phyloP scores from a whole-genome alignment of 2,888 invertebrate species.

The Barypeithes pellucidus region DNA sequence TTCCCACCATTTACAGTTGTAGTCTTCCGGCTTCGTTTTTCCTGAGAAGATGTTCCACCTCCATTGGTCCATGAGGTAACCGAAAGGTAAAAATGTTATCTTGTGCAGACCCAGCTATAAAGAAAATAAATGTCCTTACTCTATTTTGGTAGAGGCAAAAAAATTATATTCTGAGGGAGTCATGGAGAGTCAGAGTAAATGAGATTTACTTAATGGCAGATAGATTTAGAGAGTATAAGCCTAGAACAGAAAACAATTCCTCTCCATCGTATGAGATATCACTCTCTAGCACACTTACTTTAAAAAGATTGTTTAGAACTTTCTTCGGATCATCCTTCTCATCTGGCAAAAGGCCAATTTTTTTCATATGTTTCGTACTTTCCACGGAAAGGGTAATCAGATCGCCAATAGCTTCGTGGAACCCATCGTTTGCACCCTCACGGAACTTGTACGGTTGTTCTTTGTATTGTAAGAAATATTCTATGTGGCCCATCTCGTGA shows the following conservation, averaged over 20 bases:
- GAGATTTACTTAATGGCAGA: no score
- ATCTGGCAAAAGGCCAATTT: constrained; percentile 77
- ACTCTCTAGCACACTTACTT: constrained; percentile 61
- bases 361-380: constrained; percentile 78
- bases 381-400: constrained; percentile 74
- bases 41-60: constrained; percentile 81
- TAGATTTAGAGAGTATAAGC: no score
- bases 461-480: constrained; percentile 84
- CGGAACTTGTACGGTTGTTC: constrained; percentile 81
- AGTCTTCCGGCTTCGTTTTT: constrained; percentile 74
- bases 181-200: no score
- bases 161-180: no score
- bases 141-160: no score
- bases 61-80: constrained; percentile 80
- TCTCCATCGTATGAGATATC: no score
- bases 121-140: no score
- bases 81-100: constrained; percentile 81
- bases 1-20: constrained; percentile 78
- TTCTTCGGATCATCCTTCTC: constrained; percentile 76
- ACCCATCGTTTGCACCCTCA: constrained; percentile 79
- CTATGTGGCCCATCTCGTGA: constrained; percentile 88
- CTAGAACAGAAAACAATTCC: no score
- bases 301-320: constrained; percentile 77
- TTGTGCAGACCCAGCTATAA: constrained; percentile 75
- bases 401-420: constrained; percentile 78